Evolutionary conservation across 2,797 vertebrate genomes (phyloP), one percentile per base, ranked within the genome.

Genomic region (Sparidentex hasta): DNA sequence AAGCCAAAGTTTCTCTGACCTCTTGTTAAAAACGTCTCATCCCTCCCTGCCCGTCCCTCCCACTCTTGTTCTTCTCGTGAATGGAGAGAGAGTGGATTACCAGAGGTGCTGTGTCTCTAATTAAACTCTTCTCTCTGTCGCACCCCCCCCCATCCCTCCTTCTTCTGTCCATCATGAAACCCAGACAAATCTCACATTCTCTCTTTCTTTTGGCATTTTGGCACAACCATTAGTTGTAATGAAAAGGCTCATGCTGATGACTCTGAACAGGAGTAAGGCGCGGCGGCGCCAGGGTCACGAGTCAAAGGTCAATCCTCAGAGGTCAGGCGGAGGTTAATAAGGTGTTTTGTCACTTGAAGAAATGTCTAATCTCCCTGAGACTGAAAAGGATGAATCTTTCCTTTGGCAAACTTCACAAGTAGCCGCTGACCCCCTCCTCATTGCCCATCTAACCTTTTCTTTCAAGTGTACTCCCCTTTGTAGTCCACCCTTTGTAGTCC

Each of bases 231-330:
- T 82, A 78, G 76, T 72, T 59, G 9, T 43, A 69, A 77, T 86
- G 85, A 93, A 91, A 91, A 89, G 79, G 38, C 84, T 90, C 84
- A 86, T 62, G 83, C 87, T 81, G 88, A 81, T 59, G 81, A 86
- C 81, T 89, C 85, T 87, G 79, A 87, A 85, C 78, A 65, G 65
- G 77, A 88, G 85, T 65, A 73, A 83, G 88, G 85, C 64, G 48
- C 78, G 82, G 85, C 25, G 63, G 83, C 82, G 87, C 79, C 33
- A 25, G 87, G 92, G 92, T 90, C 88, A 91, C 51, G 89, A 88
- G 94, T 93, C 90, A 95, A 90, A 95, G 92, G 94, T 93, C 93
- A 94, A 95, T 95, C 94, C 92, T 71, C 47, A 75, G 78, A 90
- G 89, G 91, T 90, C 79, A 90, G 78, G 52, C 66, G 12, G 82